Percentiles rank a stretch among this genome's conserved stretches.
Conservation (phyloP, 2,113 vertebrate species). For the Marmota flaviventris region DNA sequence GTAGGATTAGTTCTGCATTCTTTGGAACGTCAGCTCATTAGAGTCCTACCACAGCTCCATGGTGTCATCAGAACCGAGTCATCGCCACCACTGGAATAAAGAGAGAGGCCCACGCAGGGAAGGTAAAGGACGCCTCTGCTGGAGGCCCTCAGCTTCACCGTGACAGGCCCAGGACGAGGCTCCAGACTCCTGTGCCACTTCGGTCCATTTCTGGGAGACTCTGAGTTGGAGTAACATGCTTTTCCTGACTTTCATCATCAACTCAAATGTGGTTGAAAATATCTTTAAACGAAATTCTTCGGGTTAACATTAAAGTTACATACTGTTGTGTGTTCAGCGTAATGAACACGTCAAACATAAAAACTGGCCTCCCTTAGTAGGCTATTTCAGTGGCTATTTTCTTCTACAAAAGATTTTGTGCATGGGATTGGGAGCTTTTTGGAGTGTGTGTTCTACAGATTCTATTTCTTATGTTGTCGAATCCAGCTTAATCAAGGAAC, state of each 20-base stretch:
- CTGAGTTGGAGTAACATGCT: neutral
- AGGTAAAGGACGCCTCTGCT: neutral
- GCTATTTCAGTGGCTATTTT: neutral
- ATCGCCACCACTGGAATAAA: too few species aligned
- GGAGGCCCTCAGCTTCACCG: neutral
- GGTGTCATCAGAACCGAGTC: neutral
- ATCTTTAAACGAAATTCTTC: neutral
- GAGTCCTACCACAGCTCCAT: neutral
- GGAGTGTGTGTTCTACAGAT: neutral
- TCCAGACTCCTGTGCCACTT: neutral
- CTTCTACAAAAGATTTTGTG: neutral
- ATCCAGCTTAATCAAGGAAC: neutral
- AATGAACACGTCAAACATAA: neutral
- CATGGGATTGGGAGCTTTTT: neutral
- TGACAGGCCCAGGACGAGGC: neutral
- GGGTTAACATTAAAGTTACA: neutral
- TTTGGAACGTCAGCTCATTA: neutral
- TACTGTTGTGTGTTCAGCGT: neutral
- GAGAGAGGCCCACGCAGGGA: neutral
- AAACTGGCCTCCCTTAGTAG: neutral
- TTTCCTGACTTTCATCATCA: neutral
- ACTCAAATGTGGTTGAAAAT: neutral
- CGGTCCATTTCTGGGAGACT: neutral
- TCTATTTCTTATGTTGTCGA: neutral
- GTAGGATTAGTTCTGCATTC: neutral